Evolutionary conservation across 2,888 invertebrate species (phyloP).

Genomic region (Drosophila pseudotakahashii): DNA sequence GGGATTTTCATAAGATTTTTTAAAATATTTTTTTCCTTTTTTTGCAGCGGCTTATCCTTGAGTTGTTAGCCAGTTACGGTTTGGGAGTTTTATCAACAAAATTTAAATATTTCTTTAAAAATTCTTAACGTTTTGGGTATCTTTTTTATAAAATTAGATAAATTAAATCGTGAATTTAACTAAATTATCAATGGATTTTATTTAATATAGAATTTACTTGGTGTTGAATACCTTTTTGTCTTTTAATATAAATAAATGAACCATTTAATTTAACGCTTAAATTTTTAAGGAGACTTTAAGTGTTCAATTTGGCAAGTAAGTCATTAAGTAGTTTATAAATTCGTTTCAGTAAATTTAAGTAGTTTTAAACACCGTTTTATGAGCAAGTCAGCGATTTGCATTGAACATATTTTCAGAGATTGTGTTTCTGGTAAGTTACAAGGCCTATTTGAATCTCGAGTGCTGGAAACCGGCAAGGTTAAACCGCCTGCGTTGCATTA

Average conservation of each 20-base stretch:
- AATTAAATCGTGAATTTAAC: not conserved
- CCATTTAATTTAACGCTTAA: too few relatives aligned
- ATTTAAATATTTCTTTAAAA: not conserved
- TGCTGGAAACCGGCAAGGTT: conserved; percentile 8
- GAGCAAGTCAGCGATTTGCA: not conserved
- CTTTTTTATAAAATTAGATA: not conserved
- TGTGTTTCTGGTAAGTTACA: not conserved
- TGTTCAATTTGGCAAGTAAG: not conserved
- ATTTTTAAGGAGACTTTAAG: too few relatives aligned
- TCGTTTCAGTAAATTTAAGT: not conserved
- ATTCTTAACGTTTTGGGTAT: not conserved
- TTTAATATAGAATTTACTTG: too few relatives aligned
- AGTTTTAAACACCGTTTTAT: not conserved
- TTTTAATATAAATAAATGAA: too few relatives aligned
- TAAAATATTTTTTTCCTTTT: conserved; percentile 59
- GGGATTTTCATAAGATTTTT: conserved; percentile 45
- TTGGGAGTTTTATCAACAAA: not conserved
- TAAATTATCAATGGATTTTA: too few relatives aligned
- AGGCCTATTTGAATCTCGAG: not conserved
- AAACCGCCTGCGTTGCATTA: conserved; percentile 1
- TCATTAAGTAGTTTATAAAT: not conserved
- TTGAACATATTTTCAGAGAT: not conserved
- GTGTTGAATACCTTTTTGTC: too few relatives aligned
- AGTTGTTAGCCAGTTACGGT: not conserved
- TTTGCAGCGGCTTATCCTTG: conserved; percentile 56